Base-by-base conservation (phyloP, 2,113 vertebrate genomes). In the Campylomormyrus tamandua region DNA sequence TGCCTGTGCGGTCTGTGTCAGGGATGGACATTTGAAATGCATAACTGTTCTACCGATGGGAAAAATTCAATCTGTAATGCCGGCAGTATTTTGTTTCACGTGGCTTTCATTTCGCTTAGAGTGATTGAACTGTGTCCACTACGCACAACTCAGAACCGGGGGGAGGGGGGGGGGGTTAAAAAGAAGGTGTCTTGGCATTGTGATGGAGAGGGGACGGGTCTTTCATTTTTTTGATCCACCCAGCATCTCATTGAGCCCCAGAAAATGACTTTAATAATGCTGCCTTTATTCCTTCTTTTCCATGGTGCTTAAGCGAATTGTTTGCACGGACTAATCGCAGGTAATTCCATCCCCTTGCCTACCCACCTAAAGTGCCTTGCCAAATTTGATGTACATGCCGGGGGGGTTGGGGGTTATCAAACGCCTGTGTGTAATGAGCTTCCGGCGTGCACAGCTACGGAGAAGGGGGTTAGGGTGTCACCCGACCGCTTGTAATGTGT, bases 311-410 rank as follows among this genome's bases (percentile, higher is more conserved):
- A 92, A 94, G 93, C 93, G 92, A 94, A 95, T 93, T 91, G 94
- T 95, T 96, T 96, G 94, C 94, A 95, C 93, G 94, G 93, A 95
- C 94, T 95, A 94, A 95, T 93, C 91, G 91, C 91, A 93, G 92
- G 94, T 93, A 91, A 94, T 95, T 94, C 91, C 87, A 90, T 90
- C 92, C 90, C 90, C 90, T 93, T 50, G 90, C 93, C 91, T 93
- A 92, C 93, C 93, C 91, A 92, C 92, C 92, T 90, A 84, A 56
- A 93, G 95, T 95, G 94, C 94, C 95, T 96, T 95, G 92, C 93
- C 94, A 90, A 92, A 94, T 94, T 94, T 93, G 94, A 93, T 93
- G 93, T 94, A 92, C 89, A 91, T 52, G 85, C 87, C 21, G 83
- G 39, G 66, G 52, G 85, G 3, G 49, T 31, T 27, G 10, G 27